Conservation (phyloP, 35 echinoderm and acorn worm species). For the Acanthaster planci region DNA sequence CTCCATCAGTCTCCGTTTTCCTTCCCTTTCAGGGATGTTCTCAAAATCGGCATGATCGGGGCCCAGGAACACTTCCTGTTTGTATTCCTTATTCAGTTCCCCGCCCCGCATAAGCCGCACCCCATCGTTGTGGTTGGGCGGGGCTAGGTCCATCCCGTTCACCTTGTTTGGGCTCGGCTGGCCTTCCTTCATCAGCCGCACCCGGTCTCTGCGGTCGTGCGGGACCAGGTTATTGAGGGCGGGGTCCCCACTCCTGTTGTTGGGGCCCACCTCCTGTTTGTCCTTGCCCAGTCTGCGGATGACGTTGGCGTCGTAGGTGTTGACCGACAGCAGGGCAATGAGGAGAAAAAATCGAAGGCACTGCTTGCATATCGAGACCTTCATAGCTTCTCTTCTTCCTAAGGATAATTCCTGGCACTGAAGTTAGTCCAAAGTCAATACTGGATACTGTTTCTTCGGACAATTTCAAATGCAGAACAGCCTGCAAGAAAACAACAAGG, state of each 20-base stretch:
- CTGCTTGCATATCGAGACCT: neutral
- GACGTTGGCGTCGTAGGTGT: neutral
- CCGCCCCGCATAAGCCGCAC: conserved; percentile 81
- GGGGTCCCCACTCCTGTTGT: neutral
- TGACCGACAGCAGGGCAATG: neutral
- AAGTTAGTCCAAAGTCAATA: too few relatives aligned
- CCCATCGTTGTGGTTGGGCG: conserved; percentile 85
- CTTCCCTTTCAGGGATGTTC: conserved; percentile 73
- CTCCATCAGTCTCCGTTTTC: conserved; percentile 74
- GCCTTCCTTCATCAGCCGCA: neutral
- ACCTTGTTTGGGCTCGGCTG: neutral
- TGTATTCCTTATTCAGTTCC: conserved; percentile 78
- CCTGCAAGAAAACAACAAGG: too few relatives aligned
- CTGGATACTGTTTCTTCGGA: too few relatives aligned
- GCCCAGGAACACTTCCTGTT: conserved; percentile 90
- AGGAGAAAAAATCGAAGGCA: neutral
- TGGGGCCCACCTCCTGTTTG: neutral
- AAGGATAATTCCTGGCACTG: too few relatives aligned
- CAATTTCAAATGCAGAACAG: too few relatives aligned
- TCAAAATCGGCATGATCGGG: conserved; percentile 93
- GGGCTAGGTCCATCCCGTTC: conserved; percentile 38
- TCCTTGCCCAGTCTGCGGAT: neutral
- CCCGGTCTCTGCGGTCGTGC: too few relatives aligned
- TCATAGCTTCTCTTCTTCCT: too few relatives aligned
- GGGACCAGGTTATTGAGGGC: too few relatives aligned